phyloP scores from a whole-genome alignment of 2,113 vertebrate species.

The Lontra canadensis region DNA sequence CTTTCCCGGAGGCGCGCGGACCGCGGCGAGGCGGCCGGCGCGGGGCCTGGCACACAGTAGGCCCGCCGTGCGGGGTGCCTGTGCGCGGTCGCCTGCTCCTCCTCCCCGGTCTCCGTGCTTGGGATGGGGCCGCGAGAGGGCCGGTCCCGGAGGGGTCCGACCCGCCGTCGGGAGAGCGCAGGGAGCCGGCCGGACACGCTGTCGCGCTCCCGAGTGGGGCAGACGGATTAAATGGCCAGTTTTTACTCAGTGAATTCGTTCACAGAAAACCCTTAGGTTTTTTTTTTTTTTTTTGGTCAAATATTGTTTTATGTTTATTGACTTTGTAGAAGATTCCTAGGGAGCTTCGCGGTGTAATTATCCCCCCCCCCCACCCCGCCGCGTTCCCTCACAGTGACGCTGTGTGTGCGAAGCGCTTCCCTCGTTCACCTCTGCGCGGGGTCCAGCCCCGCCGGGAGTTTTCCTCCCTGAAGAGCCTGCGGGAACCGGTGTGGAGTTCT shows the following conservation, averaged over 20 bases:
- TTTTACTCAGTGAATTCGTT: background rate
- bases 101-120: background rate
- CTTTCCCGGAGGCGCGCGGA: too few species aligned
- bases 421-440: background rate
- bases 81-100: background rate
- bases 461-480: background rate
- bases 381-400: too few species aligned
- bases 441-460: background rate
- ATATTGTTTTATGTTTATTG: background rate
- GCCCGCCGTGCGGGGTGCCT: background rate
- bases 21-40: too few species aligned
- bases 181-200: background rate
- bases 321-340: background rate
- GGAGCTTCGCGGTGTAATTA: background rate
- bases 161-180: background rate
- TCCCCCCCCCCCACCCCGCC: background rate
- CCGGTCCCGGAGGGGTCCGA: background rate
- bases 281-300: too few species aligned
- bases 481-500: slow-evolving; percentile 1
- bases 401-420: background rate
- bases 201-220: background rate
- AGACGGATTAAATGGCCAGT: background rate
- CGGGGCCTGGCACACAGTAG: background rate
- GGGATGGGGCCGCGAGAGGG: background rate
- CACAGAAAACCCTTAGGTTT: background rate